Evolutionary conservation across 2,888 invertebrate species (phyloP), one percentile per base, ranked within the genome.

Genomic region (Drosophila pseudotakahashii): DNA sequence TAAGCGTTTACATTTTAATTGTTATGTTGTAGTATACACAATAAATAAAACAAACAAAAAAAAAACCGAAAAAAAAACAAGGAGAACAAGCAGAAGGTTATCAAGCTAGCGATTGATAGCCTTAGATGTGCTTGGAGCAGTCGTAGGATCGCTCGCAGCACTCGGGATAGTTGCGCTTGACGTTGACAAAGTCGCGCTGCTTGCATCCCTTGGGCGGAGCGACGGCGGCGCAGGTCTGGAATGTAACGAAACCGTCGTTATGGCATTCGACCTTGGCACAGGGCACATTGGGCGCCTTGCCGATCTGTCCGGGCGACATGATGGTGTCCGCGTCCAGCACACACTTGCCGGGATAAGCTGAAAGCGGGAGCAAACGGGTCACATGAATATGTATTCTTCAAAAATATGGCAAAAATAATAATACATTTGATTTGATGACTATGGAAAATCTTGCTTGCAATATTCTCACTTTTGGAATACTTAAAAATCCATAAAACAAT

Each of bases 121-220:
- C 32, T 61, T 76, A 90, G 68, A 90, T 82, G 26, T 64, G 75
- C 60, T 77, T 77, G 30, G 4, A 77, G 60, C 90, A 90, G 30
- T 90, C 90, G 64, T 89, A 83, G 26, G 48, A 6, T 13, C 90
- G 90, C 59, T 91, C 89, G 60, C 90, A 90, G 73, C 90, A 90
- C 0, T 57, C 79, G 5, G 90, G 90, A 66, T 57, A 90, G 1
- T 16, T 10, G 32, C 89, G 90, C 19, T 91, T 79, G n/a, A 62
- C 79, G 73, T 91, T 79, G 41, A 83, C 81, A 69, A 91, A 90
- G 55, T 90, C 89, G 23, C 90, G 91, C 69, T 63, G 69, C 74
- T 88, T 90, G 77, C 90, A 90, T 55, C 90, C 90, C 70, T 81
- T 86, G 19, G 89, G 91, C 52, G 89, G 89, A 7, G 90, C 81